Conservation (phyloP, 2,888 invertebrate species). For the Chloroclysta siterata region DNA sequence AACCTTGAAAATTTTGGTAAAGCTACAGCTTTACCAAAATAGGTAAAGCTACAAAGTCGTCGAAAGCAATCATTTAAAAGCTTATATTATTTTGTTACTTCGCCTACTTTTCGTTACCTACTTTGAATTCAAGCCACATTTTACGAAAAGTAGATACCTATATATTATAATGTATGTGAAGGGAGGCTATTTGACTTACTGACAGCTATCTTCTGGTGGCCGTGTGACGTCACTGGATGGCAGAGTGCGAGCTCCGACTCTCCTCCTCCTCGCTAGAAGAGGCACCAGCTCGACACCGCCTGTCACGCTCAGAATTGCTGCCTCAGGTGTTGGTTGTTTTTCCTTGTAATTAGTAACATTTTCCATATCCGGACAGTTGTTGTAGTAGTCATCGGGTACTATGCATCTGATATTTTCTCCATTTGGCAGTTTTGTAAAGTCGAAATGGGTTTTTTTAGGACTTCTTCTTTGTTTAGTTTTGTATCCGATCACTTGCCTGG, state of each 20-base stretch:
- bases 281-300: conserved; percentile 92
- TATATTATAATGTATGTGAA: neutral
- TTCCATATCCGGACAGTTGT: conserved; percentile 41
- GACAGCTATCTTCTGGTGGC: conserved; percentile 71
- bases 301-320: conserved; percentile 74
- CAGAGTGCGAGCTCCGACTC: conserved; percentile 76
- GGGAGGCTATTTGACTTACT: conserved; percentile 59
- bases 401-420: conserved; percentile 62
- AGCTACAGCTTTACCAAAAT: too few species aligned
- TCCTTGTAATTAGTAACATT: conserved; percentile 42
- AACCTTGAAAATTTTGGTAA: conserved; percentile 25
- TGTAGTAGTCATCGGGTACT: conserved; percentile 56
- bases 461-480: conserved; percentile 49
- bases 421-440: conserved; percentile 64
- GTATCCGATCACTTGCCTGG: conserved; percentile 24
- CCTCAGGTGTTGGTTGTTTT: conserved; percentile 72
- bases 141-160: neutral
- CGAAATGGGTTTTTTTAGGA: conserved; percentile 64
- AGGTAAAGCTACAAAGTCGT: too few species aligned
- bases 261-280: conserved; percentile 87
- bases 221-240: conserved; percentile 79
- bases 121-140: neutral
- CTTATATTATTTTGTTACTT: neutral
- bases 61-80: too few species aligned
- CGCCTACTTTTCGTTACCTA: neutral